phyloP scores from a whole-genome alignment of 1,140 invertebrate species.

The Leptoteleia sp. region DNA sequence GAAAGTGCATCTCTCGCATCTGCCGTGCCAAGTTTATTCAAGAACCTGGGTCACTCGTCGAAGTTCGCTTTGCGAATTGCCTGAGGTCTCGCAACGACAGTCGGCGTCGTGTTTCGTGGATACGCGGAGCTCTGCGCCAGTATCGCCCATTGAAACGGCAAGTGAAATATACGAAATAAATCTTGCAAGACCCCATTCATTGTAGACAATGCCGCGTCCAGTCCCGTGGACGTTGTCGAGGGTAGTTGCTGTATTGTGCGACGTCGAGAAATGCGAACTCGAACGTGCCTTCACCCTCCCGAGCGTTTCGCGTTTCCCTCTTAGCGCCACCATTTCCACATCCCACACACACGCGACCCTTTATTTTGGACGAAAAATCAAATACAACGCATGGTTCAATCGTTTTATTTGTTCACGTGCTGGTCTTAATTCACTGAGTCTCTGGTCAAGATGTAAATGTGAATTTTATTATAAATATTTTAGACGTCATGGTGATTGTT shows the following conservation, averaged over 20 bases:
- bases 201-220: conserved; percentile 80
- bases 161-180: conserved; percentile 83
- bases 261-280: conserved; percentile 74
- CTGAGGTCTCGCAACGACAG: conserved; percentile 63
- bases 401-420: conserved; percentile 54
- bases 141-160: conserved; percentile 80
- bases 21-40: conserved; percentile 59
- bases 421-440: conserved; percentile 56
- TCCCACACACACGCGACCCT: conserved; percentile 43
- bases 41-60: conserved; percentile 69
- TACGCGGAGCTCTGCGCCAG: conserved; percentile 64
- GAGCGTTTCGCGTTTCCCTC: conserved; percentile 69
- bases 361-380: conserved; percentile 65
- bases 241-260: conserved; percentile 77
- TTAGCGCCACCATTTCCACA: conserved; percentile 53
- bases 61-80: conserved; percentile 69
- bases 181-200: conserved; percentile 81
- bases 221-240: conserved; percentile 75
- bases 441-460: conserved; percentile 29
- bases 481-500: not conserved
- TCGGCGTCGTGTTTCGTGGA: conserved; percentile 54
- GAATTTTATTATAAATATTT: conserved; percentile 13
- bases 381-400: conserved; percentile 47
- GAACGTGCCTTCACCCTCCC: conserved; percentile 67
- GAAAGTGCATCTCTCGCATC: conserved; percentile 47